Conservation (phyloP, 2,888 invertebrate genomes). For the Apamea sordens region DNA sequence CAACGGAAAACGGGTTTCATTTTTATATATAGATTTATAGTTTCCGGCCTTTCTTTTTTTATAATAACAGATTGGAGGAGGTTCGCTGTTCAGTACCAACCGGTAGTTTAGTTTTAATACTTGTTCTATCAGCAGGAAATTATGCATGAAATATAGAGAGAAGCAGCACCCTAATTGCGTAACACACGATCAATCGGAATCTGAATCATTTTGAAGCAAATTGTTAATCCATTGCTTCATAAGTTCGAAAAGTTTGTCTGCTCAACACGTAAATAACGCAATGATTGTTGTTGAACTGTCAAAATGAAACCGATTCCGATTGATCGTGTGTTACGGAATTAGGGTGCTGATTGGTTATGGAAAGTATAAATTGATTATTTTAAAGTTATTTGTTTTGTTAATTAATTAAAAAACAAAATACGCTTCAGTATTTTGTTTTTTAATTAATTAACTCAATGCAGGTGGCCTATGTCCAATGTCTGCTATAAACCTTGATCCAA, state of each 20-base stretch:
- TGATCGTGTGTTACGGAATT: too few relatives aligned
- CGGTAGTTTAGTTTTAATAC: slow-evolving; percentile 9
- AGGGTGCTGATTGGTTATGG: not conserved
- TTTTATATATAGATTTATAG: too few relatives aligned
- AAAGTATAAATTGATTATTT: not conserved
- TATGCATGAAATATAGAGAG: slow-evolving; percentile 9
- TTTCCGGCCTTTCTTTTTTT: slow-evolving; percentile 27
- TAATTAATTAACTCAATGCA: not conserved
- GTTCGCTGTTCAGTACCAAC: not conserved
- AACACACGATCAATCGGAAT: too few relatives aligned
- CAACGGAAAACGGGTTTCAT: too few relatives aligned
- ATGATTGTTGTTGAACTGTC: too few relatives aligned
- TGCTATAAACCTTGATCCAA: not conserved
- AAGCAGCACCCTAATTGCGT: too few relatives aligned
- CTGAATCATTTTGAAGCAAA: too few relatives aligned
- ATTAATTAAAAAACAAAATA: too few relatives aligned
- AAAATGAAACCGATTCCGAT: too few relatives aligned
- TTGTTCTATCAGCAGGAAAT: not conserved
- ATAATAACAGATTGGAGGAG: slow-evolving; percentile 3
- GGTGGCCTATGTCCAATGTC: not conserved
- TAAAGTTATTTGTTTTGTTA: not conserved
- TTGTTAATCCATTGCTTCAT: too few relatives aligned
- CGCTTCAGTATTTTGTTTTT: not conserved
- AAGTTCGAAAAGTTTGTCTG: too few relatives aligned
- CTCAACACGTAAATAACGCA: too few relatives aligned